Percentiles rank a stretch among this genome's conserved stretches.
phyloP scores from a whole-genome alignment of 2,113 vertebrate genomes.

The Guaruba guarouba region DNA sequence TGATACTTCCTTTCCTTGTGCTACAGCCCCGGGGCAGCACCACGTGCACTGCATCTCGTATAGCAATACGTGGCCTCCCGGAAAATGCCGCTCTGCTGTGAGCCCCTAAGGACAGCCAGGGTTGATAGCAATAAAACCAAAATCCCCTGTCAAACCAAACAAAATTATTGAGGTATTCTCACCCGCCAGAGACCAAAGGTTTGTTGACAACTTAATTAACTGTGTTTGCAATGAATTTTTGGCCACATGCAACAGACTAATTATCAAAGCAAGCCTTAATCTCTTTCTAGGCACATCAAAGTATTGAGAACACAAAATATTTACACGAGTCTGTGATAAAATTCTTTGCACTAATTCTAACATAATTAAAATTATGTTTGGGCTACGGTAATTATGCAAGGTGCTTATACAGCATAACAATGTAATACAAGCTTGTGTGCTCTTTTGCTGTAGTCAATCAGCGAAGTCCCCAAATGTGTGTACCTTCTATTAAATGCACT shows the following conservation, averaged over 20 bases:
- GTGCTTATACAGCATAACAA: constrained; percentile 40
- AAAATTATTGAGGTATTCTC: constrained; percentile 17
- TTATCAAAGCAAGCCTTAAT: constrained; percentile 44
- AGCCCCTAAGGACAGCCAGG: background rate
- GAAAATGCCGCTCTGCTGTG: background rate
- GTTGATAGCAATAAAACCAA: constrained; percentile 18
- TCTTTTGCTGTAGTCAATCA: constrained; percentile 5
- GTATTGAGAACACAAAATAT: constrained; percentile 28
- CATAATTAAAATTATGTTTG: constrained; percentile 68
- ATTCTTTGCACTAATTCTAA: constrained; percentile 68
- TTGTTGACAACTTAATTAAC: constrained; percentile 42
- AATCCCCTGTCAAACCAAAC: background rate
- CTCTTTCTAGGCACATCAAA: constrained; percentile 42
- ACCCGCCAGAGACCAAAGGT: constrained; percentile 4
- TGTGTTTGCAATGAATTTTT: constrained; percentile 44
- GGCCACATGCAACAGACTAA: constrained; percentile 30
- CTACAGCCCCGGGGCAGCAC: rapidly evolving
- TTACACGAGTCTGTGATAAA: constrained; percentile 60
- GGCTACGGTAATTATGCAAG: constrained; percentile 56
- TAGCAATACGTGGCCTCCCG: rapidly evolving
- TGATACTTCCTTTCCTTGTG: background rate
- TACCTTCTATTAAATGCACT: background rate
- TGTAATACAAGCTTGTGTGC: background rate
- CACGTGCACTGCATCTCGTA: rapidly evolving
- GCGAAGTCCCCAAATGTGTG: background rate